Base-by-base conservation (phyloP, 1,140 invertebrate genomes). In the Eurosta solidaginis region DNA sequence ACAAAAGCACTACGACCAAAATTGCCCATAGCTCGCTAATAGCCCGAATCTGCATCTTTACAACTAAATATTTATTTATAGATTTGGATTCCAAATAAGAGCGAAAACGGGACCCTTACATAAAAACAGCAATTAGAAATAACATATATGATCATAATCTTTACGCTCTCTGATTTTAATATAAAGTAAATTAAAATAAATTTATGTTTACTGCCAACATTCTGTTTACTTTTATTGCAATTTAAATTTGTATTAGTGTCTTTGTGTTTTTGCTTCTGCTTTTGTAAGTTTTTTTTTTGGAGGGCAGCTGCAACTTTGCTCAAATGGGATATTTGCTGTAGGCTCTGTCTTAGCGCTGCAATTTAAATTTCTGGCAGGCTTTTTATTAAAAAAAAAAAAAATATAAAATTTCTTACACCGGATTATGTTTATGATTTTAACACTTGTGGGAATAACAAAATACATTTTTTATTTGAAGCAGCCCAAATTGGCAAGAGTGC, bases 121-220 rank as follows among this genome's bases (percentile, higher is more conserved):
- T n/a, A n/a, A n/a, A n/a, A n/a, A n/a, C n/a, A n/a, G n/a, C n/a
- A n/a, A n/a, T n/a, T n/a, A n/a, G n/a, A n/a, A n/a, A n/a, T n/a
- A n/a, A n/a, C n/a, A n/a, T n/a, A n/a, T n/a, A n/a, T n/a, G n/a
- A n/a, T n/a, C n/a, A n/a, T n/a, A n/a, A n/a, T n/a, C n/a, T n/a
- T n/a, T n/a, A n/a, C n/a, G n/a, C n/a, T n/a, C n/a, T n/a, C n/a
- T n/a, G n/a, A n/a, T n/a, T n/a, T n/a, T n/a, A n/a, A n/a, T n/a
- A n/a, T n/a, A n/a, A n/a, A n/a, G n/a, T n/a, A n/a, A n/a, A n/a
- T n/a, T n/a, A n/a, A n/a, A n/a, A n/a, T n/a, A n/a, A n/a, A n/a
- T n/a, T n/a, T n/a, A n/a, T n/a, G 59, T 68, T 68, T 68, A 68
- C 36, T 68, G 59, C 40, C 59, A 29, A 33, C 36, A 68, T 68